Conservation (phyloP, 2,888 invertebrate genomes). For the Euproctis similis region DNA sequence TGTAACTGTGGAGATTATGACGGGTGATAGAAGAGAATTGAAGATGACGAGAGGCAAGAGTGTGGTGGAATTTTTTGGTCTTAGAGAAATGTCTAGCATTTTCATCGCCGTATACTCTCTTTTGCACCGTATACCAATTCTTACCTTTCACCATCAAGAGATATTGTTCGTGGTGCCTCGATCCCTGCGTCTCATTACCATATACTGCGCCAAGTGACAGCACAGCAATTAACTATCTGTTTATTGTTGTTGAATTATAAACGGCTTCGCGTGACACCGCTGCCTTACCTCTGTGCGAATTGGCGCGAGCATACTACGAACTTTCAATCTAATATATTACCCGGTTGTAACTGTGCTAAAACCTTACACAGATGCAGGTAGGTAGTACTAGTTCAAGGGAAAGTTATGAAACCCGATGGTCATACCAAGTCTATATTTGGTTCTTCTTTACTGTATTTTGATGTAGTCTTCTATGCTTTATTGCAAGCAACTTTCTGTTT, state of each 20-base stretch:
- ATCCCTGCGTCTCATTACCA: constrained; percentile 73
- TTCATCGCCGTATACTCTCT: constrained; percentile 11
- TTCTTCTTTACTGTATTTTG: too few relatives aligned
- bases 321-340: constrained; percentile 31
- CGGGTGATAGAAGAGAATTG: too few relatives aligned
- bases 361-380: constrained; percentile 19
- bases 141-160: constrained; percentile 74
- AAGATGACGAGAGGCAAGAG: too few relatives aligned
- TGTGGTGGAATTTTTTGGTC: too few relatives aligned
- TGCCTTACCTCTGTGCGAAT: constrained; percentile 25
- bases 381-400: constrained; percentile 17
- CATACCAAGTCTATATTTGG: constrained; percentile 24
- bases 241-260: constrained; percentile 75
- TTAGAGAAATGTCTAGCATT: background rate
- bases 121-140: constrained; percentile 37
- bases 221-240: constrained; percentile 75
- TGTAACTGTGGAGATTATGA: too few relatives aligned
- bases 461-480: too few relatives aligned
- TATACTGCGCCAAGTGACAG: constrained; percentile 74
- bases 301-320: constrained; percentile 22
- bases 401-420: constrained; percentile 27
- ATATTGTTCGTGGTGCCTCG: constrained; percentile 71
- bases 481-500: too few relatives aligned
- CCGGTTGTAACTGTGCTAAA: constrained; percentile 22
- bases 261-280: constrained; percentile 59